Evolutionary conservation across 2,797 vertebrate genomes (phyloP).

Genomic region (Sphaeramia orbicularis): DNA sequence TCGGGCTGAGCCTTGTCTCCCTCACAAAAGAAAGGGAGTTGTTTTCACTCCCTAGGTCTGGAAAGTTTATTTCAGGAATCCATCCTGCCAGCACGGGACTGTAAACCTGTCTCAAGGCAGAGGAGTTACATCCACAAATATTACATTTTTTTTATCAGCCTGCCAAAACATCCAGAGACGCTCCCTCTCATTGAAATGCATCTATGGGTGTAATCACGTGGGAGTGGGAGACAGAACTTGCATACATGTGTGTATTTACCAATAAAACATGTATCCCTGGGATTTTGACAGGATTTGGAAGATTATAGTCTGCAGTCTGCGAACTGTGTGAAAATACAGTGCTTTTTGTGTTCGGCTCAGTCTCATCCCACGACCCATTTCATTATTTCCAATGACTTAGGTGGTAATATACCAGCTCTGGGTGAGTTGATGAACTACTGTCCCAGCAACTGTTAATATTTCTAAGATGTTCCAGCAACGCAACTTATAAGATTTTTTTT

Average conservation of each 20-base stretch:
- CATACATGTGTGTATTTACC: constrained; percentile 46
- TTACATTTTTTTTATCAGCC: constrained; percentile 70
- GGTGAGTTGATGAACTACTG: neutral
- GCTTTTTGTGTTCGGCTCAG: constrained; percentile 60
- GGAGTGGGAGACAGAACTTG: constrained; percentile 23
- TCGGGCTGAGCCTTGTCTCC: constrained; percentile 79
- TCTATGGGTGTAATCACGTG: constrained; percentile 46
- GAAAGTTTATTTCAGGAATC: constrained; percentile 88
- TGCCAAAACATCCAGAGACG: constrained; percentile 70
- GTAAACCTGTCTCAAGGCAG: constrained; percentile 84
- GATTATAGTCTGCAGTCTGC: constrained; percentile 70
- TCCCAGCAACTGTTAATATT: neutral
- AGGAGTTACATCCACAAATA: constrained; percentile 84
- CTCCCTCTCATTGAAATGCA: constrained; percentile 59
- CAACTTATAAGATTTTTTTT: constrained; percentile 11
- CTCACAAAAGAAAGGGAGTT: constrained; percentile 80
- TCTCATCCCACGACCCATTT: constrained; percentile 46
- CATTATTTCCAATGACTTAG: constrained; percentile 40
- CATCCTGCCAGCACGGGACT: constrained; percentile 82
- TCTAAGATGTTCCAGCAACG: too few species aligned
- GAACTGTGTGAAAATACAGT: constrained; percentile 70
- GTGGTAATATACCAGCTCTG: constrained; percentile 39
- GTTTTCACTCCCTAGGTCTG: constrained; percentile 85
- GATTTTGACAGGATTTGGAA: constrained; percentile 72
- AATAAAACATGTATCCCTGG: constrained; percentile 62